Evolutionary conservation across 2,888 invertebrate species (phyloP).

Genomic region (Clusia tigrina): DNA sequence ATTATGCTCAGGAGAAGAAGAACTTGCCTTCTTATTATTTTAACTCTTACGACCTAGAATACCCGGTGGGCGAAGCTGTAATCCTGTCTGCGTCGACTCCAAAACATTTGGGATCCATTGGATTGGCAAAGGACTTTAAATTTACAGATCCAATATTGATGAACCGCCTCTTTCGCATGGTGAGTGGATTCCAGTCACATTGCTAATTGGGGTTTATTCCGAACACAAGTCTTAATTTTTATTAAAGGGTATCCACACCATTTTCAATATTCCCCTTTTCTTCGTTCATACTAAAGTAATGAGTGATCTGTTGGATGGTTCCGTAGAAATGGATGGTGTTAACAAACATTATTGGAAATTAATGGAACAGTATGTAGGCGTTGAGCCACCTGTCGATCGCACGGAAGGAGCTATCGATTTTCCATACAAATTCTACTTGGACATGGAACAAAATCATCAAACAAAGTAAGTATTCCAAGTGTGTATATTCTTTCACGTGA

Average conservation of each 20-base stretch:
- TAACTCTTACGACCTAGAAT: slow-evolving; percentile 57
- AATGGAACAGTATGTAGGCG: slow-evolving; percentile 70
- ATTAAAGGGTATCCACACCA: slow-evolving; percentile 72
- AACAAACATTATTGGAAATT: slow-evolving; percentile 75
- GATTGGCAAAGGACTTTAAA: slow-evolving; percentile 48
- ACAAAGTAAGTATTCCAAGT: slow-evolving; percentile 50
- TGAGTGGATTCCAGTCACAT: slow-evolving; percentile 30
- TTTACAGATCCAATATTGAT: slow-evolving; percentile 50
- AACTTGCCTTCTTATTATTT: slow-evolving; percentile 58
- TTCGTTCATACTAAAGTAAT: slow-evolving; percentile 76
- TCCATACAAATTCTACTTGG: slow-evolving; percentile 76
- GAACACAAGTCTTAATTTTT: slow-evolving; percentile 29
- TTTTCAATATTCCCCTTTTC: slow-evolving; percentile 75
- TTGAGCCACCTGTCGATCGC: slow-evolving; percentile 72
- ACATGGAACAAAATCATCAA: slow-evolving; percentile 59
- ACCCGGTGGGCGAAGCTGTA: slow-evolving; percentile 58
- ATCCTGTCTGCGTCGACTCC: slow-evolving; percentile 60
- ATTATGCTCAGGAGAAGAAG: slow-evolving; percentile 57
- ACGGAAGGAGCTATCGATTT: slow-evolving; percentile 77
- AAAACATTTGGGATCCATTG: slow-evolving; percentile 53
- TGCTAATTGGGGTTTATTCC: slow-evolving; percentile 27
- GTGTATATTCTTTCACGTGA: background rate
- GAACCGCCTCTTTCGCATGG: slow-evolving; percentile 60
- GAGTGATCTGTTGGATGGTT: slow-evolving; percentile 73
- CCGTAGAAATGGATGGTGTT: slow-evolving; percentile 68